phyloP scores from a whole-genome alignment of 30 jellyfish, hydroid and myxozoan species.

The Hydra vulgaris region DNA sequence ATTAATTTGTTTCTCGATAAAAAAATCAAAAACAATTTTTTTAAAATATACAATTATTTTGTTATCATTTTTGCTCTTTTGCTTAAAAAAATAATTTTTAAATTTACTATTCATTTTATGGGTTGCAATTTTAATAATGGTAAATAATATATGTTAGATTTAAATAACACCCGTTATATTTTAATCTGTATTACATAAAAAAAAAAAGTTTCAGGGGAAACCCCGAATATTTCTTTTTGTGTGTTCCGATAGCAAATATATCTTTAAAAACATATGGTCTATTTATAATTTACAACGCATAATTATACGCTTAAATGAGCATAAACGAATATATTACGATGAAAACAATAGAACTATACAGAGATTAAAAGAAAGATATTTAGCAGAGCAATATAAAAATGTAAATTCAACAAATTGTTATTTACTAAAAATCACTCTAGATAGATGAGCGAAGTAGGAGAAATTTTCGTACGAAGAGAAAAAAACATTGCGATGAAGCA shows the following conservation, averaged over 20 bases:
- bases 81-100: too few species aligned
- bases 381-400: background rate
- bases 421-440: background rate
- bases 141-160: too few species aligned
- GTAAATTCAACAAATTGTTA: background rate
- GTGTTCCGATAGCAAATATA: background rate
- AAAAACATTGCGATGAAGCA: background rate
- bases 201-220: too few species aligned
- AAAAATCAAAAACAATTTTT: too few species aligned
- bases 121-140: too few species aligned
- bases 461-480: too few species aligned
- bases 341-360: background rate
- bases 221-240: background rate
- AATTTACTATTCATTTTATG: too few species aligned
- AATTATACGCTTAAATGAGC: background rate
- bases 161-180: background rate
- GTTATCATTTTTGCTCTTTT: too few species aligned
- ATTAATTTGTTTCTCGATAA: too few species aligned
- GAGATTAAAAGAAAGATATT: background rate
- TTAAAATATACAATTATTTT: too few species aligned
- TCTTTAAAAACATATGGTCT: background rate
- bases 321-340: background rate
- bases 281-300: background rate
- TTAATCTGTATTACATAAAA: too few species aligned
- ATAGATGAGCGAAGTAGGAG: background rate